phyloP scores from a whole-genome alignment of 2,888 invertebrate genomes.

The Mythimna vitellina region DNA sequence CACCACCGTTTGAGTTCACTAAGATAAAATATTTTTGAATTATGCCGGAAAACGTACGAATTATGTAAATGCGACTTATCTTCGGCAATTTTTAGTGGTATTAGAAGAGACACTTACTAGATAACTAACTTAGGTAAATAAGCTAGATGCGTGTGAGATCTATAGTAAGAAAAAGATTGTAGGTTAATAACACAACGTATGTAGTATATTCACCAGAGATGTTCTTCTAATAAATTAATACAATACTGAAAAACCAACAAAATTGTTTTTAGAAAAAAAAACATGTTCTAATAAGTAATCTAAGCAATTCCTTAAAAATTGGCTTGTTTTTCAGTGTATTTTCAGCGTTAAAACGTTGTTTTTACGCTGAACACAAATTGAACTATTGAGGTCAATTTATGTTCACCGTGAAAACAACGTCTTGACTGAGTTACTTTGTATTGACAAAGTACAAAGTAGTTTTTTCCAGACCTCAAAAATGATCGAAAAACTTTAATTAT shows the following conservation, averaged over 20 bases:
- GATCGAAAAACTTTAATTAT: neutral
- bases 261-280: neutral
- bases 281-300: neutral
- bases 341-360: neutral
- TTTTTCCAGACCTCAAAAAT: neutral
- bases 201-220: neutral
- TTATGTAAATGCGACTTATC: neutral
- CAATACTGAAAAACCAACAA: neutral
- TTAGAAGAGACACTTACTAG: neutral
- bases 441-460: neutral
- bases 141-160: neutral
- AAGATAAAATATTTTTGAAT: neutral
- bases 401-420: too few species aligned
- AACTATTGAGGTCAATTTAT: neutral
- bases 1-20: neutral
- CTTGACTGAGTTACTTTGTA: too few species aligned
- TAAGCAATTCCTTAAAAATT: neutral
- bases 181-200: neutral
- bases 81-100: too few species aligned
- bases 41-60: neutral
- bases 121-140: too few species aligned
- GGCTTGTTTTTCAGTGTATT: neutral
- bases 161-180: neutral
- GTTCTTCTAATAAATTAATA: neutral
- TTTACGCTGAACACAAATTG: conserved; percentile 5